Percentiles rank a stretch among this genome's conserved stretches.
These are phyloP conservation scores for Gymnocheta viridis DNA, from an alignment of 2,888 invertebrate genomes.

Conservation along the genomic window DNA sequence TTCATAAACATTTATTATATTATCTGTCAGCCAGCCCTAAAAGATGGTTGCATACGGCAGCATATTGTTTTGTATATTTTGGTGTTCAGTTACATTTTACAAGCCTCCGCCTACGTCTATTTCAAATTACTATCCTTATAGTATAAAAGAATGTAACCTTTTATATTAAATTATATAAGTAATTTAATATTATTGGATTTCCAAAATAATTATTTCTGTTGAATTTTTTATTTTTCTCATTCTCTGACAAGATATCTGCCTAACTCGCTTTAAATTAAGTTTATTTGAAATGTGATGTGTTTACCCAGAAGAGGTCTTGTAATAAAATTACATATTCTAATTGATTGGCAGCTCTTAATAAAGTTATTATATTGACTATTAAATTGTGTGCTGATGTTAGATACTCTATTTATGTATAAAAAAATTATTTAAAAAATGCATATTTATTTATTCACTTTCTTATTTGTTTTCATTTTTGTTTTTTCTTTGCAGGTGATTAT, in stretches of 20 bases:
- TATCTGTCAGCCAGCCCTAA: not conserved
- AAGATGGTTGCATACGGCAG: no score
- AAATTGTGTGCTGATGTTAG: no score
- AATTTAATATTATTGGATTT: not conserved
- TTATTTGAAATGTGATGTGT: not conserved
- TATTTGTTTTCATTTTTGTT: not conserved
- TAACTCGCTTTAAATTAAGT: not conserved
- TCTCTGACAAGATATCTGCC: not conserved
- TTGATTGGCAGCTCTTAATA: not conserved
- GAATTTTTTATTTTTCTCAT: not conserved
- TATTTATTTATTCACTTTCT: not conserved
- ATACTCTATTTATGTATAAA: no score
- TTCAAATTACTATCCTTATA: not conserved
- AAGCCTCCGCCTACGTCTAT: not conserved
- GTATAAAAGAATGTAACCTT: not conserved
- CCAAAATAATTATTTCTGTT: not conserved
- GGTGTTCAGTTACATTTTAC: no score
- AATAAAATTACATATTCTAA: not conserved
- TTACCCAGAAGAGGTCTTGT: not conserved
- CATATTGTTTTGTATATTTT: no score
- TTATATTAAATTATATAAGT: not conserved
- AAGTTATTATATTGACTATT: not conserved
- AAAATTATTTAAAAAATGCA: no score
- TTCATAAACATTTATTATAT: not conserved
- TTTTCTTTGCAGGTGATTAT: constrained; percentile 40